Percentiles rank a stretch among this genome's conserved stretches.
Conservation (phyloP, 2,113 vertebrate species). For the Grus americana region DNA sequence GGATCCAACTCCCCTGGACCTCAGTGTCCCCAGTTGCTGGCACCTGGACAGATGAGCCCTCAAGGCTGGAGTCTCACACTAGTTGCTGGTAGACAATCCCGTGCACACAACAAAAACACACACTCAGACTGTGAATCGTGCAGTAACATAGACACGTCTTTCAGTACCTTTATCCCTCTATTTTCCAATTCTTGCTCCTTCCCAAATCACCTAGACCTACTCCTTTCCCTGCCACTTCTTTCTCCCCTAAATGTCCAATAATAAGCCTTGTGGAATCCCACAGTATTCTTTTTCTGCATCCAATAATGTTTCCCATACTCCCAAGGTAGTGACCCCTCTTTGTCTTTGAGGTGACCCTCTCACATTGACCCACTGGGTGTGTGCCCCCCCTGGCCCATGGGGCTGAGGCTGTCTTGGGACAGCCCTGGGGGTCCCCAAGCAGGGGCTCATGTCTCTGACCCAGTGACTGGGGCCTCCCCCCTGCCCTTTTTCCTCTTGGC, state of each 20-base stretch:
- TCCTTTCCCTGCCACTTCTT: neutral
- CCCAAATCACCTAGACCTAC: neutral
- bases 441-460: neutral
- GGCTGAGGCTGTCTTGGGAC: neutral
- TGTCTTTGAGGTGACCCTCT: neutral
- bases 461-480: fast-evolving
- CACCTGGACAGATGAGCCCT: neutral
- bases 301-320: neutral
- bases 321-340: fast-evolving
- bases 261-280: neutral
- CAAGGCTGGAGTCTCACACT: fast-evolving
- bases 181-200: neutral
- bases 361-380: too few species aligned
- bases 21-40: neutral
- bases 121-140: fast-evolving
- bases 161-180: fast-evolving
- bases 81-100: neutral
- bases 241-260: neutral
- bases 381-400: fast-evolving
- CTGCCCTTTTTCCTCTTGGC: neutral
- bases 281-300: neutral
- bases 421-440: neutral
- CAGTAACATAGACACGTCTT: neutral
- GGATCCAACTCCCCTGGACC: neutral
- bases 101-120: neutral